Base-by-base conservation (phyloP, 2,888 invertebrate species). In the Cryptus viduatorius region DNA sequence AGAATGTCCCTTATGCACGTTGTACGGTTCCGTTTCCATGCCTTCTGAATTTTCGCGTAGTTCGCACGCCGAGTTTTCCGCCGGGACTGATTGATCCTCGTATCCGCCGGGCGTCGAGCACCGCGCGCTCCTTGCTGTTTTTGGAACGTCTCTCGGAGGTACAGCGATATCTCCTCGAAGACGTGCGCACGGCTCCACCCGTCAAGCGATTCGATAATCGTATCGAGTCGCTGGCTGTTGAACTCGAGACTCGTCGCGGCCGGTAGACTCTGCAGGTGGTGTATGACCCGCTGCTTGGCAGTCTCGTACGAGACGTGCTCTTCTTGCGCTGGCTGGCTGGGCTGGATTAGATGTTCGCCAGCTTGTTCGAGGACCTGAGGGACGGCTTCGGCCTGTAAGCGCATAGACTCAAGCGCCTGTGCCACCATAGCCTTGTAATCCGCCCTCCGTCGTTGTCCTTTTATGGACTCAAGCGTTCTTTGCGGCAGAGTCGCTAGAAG, bases 1-100 rank as follows among this genome's bases (percentile, higher is more conserved):
- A 86, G 68, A n/a, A 86, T 42, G 2, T 59, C 42, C 1, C 78
- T 31, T 0, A 83, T 44, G 29, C 86, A 87, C 0, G 31, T 69
- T 0, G 42, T 44, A 2, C 77, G 67, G 19, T 85, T 83, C 1
- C 61, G 50, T 14, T 78, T 79, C 87, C 87, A 85, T 14, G 72
- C 72, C n/a, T n/a, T 44, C 24, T 87, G 85, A 3, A 69, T n/a
- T 1, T 69, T 73, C 4, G 83, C 82, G 61, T 87, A 87, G 0
- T 84, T 77, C 4, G 65, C 76, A 3, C 86, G 61, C 12, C 86
- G 48, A 2, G 65, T 24, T 29, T 84, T 80, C 14, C 69, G 64
- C 0, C 69, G 69, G 12, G 78, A 68, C 14, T n/a, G 53, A 3
- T 67, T 19, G 19, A 56, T 10, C 19, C 53, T 7, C 14, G 1